phyloP scores from a whole-genome alignment of 2,888 invertebrate genomes.

The Diachrysia chrysitis region DNA sequence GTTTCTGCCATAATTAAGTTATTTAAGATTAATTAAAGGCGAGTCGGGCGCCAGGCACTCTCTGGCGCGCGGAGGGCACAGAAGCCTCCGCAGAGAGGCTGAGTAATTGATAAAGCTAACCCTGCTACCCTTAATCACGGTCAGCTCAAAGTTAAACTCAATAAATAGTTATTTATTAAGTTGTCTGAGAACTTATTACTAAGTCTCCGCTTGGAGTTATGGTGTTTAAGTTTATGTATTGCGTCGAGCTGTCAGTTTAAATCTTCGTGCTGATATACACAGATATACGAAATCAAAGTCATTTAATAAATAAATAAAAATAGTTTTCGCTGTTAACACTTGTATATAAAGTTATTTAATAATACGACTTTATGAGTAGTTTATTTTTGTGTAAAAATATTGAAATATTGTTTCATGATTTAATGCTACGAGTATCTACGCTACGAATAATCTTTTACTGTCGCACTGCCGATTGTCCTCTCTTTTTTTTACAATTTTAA shows the following conservation, averaged over 20 bases:
- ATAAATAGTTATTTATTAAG: slow-evolving; percentile 75
- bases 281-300: neutral
- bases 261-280: neutral
- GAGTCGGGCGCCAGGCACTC: slow-evolving; percentile 65
- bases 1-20: slow-evolving; percentile 78
- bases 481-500: neutral
- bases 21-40: slow-evolving; percentile 80
- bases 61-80: slow-evolving; percentile 61
- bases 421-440: too few relatives aligned
- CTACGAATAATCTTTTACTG: too few relatives aligned
- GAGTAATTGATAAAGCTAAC: slow-evolving; percentile 84
- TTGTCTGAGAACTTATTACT: slow-evolving; percentile 69
- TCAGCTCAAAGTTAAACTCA: slow-evolving; percentile 72
- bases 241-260: slow-evolving; percentile 8
- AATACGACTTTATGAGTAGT: too few relatives aligned
- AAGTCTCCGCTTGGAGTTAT: slow-evolving; percentile 46
- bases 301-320: too few relatives aligned
- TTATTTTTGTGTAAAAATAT: too few relatives aligned
- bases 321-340: too few relatives aligned
- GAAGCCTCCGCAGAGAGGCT: slow-evolving; percentile 70
- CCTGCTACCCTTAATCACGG: slow-evolving; percentile 77
- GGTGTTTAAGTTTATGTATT: slow-evolving; percentile 34
- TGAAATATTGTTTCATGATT: too few relatives aligned
- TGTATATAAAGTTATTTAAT: too few relatives aligned
- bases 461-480: too few relatives aligned